A percentile compares a stretch with the other conserved stretches of the same genome.
Evolutionary conservation across 2,113 vertebrate genomes (phyloP).

Genomic region (Nematolebias whitei): DNA sequence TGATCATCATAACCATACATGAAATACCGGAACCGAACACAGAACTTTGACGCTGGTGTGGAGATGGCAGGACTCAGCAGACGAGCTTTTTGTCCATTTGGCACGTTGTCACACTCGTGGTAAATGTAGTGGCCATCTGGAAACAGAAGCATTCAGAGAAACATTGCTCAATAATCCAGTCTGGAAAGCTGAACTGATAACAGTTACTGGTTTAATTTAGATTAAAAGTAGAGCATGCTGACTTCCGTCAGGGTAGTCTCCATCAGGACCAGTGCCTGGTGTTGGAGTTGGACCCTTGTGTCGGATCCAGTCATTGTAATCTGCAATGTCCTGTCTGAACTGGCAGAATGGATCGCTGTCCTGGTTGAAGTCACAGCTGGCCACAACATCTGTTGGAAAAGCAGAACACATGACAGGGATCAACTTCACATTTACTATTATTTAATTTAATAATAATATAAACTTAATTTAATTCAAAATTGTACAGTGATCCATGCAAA

Average conservation of each 20-base stretch:
- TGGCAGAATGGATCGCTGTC: conserved; percentile 74
- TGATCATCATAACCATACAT: conserved; percentile 74
- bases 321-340: conserved; percentile 70
- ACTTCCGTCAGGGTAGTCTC: conserved; percentile 84
- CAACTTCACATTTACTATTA: too few species aligned
- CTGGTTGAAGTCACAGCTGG: conserved; percentile 80
- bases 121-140: conserved; percentile 82
- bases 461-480: too few species aligned
- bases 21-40: conserved; percentile 80
- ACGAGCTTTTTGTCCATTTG: conserved; percentile 56
- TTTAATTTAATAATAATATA: too few species aligned
- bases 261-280: conserved; percentile 62
- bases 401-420: conserved; percentile 7
- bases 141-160: conserved; percentile 23
- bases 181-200: background rate
- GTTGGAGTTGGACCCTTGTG: conserved; percentile 63
- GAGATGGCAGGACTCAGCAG: conserved; percentile 76
- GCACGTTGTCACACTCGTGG: conserved; percentile 77
- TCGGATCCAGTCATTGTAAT: conserved; percentile 77
- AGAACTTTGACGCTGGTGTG: conserved; percentile 62
- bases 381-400: conserved; percentile 54
- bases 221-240: conserved; percentile 4
- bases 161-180: background rate
- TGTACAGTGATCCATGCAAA: too few species aligned
- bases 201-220: background rate